Base-by-base conservation (phyloP, 2,113 vertebrate species). In the Phylloscopus trochilus region DNA sequence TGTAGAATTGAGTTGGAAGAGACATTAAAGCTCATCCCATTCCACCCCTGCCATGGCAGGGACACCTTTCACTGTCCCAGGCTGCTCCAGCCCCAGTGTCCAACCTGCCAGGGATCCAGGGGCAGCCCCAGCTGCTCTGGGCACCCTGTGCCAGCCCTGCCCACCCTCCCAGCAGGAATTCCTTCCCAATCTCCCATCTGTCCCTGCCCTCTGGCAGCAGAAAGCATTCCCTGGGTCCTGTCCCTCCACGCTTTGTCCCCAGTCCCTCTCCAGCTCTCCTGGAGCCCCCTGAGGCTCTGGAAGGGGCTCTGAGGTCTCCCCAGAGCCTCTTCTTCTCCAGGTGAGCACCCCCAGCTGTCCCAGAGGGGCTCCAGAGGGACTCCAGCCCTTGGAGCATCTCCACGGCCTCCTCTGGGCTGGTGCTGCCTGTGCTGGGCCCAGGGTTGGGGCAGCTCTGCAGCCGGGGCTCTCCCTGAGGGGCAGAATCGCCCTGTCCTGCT, bases 1-100 rank as follows among this genome's bases (percentile, higher is more conserved):
- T 0, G 0, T 7, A n/a, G 15, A 43, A 82, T 14, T 58, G 18
- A 11, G 9, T 22, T 22, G 23, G 35, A 69, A 49, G 35, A 13
- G 18, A 49, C 44, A 28, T 69, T 39, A 33, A 47, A 68, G 22
- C 13, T 6, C 53, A 58, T 28, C 14, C 31, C 7, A 27, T n/a
- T 2, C 70, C 3, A 43, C 4, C 14, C 41, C 23, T 27, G 23
- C 24, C 23, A 43, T 16, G 11, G 23, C 59, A 44, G 9, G 60
- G 60, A 52, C 47, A 64, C 37, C 14, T 53, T 3, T 47, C 37
- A 28, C 59, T 22, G 1, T 28, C 31, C 37, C 75, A 52, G 37
- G 75, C 0, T n/a, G 59, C 37, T 63, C 47, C 75, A 62, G 35
- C 44, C 10, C 22, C 47, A 49, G 11, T 4, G 2, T 49, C 17